Percentiles rank a stretch among this genome's conserved stretches.
Evolutionary conservation across 2,888 invertebrate species (phyloP).

Genomic region (Phytoseiulus persimilis): DNA sequence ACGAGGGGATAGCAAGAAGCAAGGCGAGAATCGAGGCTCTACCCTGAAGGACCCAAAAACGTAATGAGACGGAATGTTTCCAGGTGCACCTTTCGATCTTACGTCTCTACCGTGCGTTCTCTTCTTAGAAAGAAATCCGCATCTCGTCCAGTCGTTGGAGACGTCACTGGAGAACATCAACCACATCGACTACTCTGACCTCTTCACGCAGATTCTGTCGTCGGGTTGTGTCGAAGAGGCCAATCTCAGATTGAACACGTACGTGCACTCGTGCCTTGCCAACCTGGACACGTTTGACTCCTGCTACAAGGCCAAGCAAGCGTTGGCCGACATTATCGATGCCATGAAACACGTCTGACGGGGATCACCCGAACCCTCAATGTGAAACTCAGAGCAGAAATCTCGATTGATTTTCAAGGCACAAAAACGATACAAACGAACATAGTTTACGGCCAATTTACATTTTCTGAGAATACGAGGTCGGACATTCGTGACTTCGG

Average conservation of each 20-base stretch:
- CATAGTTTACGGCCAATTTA: neutral
- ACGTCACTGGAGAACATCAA: conserved; percentile 7
- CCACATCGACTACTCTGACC: conserved; percentile 27
- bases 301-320: conserved; percentile 30
- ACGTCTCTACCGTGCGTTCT: conserved; percentile 75
- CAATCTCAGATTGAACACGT: neutral
- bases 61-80: neutral
- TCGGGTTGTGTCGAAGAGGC: conserved; percentile 21
- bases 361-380: neutral
- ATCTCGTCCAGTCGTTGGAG: conserved; percentile 41
- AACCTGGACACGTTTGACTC: conserved; percentile 16
- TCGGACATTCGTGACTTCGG: neutral
- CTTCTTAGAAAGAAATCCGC: conserved; percentile 64
- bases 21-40: too few relatives aligned
- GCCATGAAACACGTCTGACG: conserved; percentile 8
- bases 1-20: too few relatives aligned
- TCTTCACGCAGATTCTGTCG: conserved; percentile 9
- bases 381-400: neutral
- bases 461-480: neutral
- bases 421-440: neutral
- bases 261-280: conserved; percentile 16
- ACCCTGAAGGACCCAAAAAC: too few relatives aligned
- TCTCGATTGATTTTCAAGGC: neutral
- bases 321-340: neutral
- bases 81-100: conserved; percentile 60